A percentile compares a stretch with the other conserved stretches of the same genome.
phyloP scores from a whole-genome alignment of 2,113 vertebrate species.

The Channa argus region DNA sequence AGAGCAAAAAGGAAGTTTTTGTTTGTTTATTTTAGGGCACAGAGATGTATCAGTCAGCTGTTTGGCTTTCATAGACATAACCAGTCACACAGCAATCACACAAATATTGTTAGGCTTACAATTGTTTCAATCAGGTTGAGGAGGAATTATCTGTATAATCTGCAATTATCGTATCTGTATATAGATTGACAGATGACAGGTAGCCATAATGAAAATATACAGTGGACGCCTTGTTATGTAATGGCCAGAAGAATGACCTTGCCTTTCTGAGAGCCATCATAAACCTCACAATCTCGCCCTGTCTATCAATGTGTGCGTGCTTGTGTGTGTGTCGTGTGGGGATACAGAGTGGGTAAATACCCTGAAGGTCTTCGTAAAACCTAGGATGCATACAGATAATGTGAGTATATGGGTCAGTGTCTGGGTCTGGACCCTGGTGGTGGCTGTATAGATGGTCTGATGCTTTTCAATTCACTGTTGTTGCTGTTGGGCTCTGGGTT shows the following conservation, averaged over 20 bases:
- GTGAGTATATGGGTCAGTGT: constrained; percentile 43
- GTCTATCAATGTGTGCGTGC: constrained; percentile 11
- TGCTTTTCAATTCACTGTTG: constrained; percentile 11
- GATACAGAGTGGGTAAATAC: constrained; percentile 22
- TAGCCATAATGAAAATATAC: constrained; percentile 44
- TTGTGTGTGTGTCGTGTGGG: background rate
- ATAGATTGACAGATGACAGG: background rate
- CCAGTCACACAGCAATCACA: too few relatives aligned
- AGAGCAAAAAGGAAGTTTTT: too few relatives aligned
- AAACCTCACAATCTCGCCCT: constrained; percentile 31
- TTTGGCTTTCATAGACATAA: too few relatives aligned
- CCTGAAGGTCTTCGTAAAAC: constrained; percentile 28
- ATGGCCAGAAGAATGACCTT: constrained; percentile 37
- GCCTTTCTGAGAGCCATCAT: constrained; percentile 27
- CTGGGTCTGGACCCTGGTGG: constrained; percentile 54
- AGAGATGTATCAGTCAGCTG: too few relatives aligned
- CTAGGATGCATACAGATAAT: constrained; percentile 9
- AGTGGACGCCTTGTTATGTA: constrained; percentile 13
- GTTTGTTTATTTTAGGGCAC: too few relatives aligned
- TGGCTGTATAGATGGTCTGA: constrained; percentile 14
- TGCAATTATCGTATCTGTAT: too few relatives aligned
- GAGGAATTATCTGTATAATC: too few relatives aligned
- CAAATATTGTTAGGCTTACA: too few relatives aligned
- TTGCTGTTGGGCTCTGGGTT: constrained; percentile 29
- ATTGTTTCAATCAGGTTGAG: too few relatives aligned